Conservation (phyloP, 2,888 invertebrate species). For the Tetrapedia diversipes region DNA sequence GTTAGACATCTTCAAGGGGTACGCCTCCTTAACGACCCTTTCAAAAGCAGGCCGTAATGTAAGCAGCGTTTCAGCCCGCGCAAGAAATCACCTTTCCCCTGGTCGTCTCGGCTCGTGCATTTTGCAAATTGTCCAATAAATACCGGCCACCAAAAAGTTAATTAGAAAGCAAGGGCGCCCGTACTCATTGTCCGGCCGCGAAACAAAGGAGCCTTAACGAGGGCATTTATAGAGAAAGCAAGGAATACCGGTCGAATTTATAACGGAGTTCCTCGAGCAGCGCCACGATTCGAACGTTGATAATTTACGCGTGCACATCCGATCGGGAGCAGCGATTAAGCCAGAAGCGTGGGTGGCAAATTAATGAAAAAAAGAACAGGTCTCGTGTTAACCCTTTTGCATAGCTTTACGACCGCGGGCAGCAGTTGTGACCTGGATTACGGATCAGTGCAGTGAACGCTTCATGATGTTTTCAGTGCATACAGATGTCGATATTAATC, state of each 20-base stretch:
- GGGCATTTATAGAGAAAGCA: slow-evolving; percentile 23
- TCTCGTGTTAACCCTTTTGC: no score
- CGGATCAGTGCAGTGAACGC: no score
- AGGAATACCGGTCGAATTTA: slow-evolving; percentile 38
- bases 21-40: no score
- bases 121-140: slow-evolving; percentile 34
- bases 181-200: slow-evolving; percentile 25
- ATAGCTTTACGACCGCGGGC: no score
- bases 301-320: slow-evolving; percentile 58
- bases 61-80: background rate
- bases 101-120: slow-evolving; percentile 13
- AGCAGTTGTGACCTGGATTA: no score
- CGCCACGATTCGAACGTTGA: slow-evolving; percentile 26
- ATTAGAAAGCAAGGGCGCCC: slow-evolving; percentile 33
- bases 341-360: slow-evolving; percentile 13
- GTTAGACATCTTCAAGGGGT: no score
- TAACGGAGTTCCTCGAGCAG: slow-evolving; percentile 15
- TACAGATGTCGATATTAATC: no score
- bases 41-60: no score
- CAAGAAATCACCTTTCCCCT: background rate
- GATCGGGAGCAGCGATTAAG: slow-evolving; percentile 57
- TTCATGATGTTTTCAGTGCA: no score
- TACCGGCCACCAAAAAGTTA: slow-evolving; percentile 34
- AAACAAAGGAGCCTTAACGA: slow-evolving; percentile 44
- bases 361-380: slow-evolving; percentile 30